Evolutionary conservation across 1,140 invertebrate genomes (phyloP).

Genomic region (Drosophila ohnishii): DNA sequence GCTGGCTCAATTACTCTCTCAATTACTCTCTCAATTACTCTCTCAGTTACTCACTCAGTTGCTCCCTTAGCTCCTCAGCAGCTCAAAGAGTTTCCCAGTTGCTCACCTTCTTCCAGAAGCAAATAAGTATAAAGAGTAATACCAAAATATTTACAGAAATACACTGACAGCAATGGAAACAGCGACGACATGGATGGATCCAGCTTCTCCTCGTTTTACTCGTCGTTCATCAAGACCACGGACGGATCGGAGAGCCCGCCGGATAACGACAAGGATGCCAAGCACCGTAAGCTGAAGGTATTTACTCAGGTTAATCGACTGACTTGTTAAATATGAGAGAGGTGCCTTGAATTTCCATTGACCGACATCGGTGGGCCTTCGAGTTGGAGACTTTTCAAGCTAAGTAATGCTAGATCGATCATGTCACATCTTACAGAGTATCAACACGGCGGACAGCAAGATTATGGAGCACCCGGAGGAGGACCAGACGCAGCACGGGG

Average conservation of each 20-base stretch:
- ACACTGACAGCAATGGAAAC: slow-evolving; percentile 80
- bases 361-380: background rate
- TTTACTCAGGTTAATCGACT: background rate
- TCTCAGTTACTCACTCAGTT: too few relatives aligned
- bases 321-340: slow-evolving; percentile 11
- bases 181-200: slow-evolving; percentile 84
- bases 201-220: slow-evolving; percentile 85
- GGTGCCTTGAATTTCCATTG: background rate
- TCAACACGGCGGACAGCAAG: slow-evolving; percentile 31
- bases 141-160: slow-evolving; percentile 40
- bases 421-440: slow-evolving; percentile 15
- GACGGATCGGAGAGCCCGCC: slow-evolving; percentile 77
- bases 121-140: too few relatives aligned
- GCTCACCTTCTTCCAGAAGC: too few relatives aligned
- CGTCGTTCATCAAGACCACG: slow-evolving; percentile 85
- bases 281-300: slow-evolving; percentile 71
- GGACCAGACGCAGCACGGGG: slow-evolving; percentile 73
- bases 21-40: too few relatives aligned
- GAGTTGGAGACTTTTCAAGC: background rate
- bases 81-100: too few relatives aligned
- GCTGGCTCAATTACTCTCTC: too few relatives aligned
- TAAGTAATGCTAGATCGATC: background rate
- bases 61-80: too few relatives aligned
- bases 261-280: slow-evolving; percentile 75
- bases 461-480: slow-evolving; percentile 72